phyloP scores from a whole-genome alignment of 2,113 vertebrate genomes.

The Rhynchopsitta pachyrhyncha region DNA sequence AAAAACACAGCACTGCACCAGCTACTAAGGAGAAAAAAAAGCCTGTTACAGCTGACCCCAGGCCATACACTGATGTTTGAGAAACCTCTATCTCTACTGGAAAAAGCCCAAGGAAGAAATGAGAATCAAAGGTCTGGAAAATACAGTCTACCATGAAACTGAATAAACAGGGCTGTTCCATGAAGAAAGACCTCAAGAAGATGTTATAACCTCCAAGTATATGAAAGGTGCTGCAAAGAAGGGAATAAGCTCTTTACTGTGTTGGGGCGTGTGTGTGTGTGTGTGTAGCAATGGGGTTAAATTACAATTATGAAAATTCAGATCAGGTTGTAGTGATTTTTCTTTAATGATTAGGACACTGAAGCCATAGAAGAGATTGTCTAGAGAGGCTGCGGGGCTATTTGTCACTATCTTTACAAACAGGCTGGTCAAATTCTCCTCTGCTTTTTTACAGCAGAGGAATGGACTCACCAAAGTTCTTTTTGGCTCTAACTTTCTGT shows the following conservation, averaged over 20 bases:
- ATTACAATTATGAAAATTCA: not conserved
- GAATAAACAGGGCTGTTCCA: not conserved
- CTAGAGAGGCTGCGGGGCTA: not conserved
- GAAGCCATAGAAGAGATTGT: not conserved
- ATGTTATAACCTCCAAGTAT: not conserved
- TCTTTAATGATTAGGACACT: not conserved
- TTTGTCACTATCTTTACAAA: not conserved
- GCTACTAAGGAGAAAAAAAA: not conserved
- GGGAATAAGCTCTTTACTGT: not conserved
- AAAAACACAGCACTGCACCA: not conserved
- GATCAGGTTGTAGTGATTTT: not conserved
- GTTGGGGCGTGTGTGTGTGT: not conserved
- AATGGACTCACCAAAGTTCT: not conserved
- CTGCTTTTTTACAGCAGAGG: not conserved
- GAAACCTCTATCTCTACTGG: not conserved
- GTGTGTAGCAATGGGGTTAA: not conserved
- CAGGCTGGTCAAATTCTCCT: not conserved
- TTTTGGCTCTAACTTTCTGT: not conserved
- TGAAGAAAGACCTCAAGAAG: not conserved
- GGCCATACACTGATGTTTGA: not conserved
- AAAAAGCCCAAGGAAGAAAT: not conserved
- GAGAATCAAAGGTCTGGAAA: not conserved
- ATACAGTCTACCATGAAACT: not conserved
- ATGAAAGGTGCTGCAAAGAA: not conserved
- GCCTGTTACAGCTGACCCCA: not conserved